These are phyloP conservation scores for Hyposoter dolosus DNA, from an alignment of 2,888 invertebrate genomes.

Conservation along the genomic window DNA sequence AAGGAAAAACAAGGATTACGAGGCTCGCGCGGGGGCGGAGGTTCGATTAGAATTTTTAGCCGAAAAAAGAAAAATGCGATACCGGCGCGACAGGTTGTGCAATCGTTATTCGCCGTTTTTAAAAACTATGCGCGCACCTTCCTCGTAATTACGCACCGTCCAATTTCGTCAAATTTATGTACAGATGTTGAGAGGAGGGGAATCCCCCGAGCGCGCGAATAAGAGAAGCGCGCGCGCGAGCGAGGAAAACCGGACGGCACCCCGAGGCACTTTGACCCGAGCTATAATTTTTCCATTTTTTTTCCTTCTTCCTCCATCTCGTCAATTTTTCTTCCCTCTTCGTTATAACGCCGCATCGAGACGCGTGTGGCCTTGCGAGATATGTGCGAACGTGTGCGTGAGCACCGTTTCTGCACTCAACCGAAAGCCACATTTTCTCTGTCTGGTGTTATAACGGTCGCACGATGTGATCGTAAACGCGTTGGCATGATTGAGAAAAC, in stretches of 20 bases:
- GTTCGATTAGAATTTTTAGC: constrained; percentile 45
- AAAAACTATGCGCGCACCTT: not conserved
- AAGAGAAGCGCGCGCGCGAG: not conserved
- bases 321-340: constrained; percentile 2
- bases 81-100: constrained; percentile 60
- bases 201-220: constrained; percentile 27
- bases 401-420: constrained; percentile 57
- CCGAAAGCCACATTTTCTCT: constrained; percentile 26
- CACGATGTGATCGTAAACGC: constrained; percentile 23
- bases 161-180: no score
- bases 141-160: no score
- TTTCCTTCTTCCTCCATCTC: not conserved
- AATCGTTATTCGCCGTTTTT: constrained; percentile 64
- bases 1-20: constrained; percentile 26
- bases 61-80: not conserved
- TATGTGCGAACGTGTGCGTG: constrained; percentile 21
- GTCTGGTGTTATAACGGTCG: constrained; percentile 43
- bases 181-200: constrained; percentile 12
- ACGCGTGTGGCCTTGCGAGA: constrained; percentile 17
- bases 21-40: constrained; percentile 26
- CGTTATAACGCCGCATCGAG: constrained; percentile 21
- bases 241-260: constrained; percentile 57
- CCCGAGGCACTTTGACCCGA: constrained; percentile 56
- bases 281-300: constrained; percentile 25
- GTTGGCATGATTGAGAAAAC: constrained; percentile 14